Evolutionary conservation across 1,140 invertebrate species (phyloP), one percentile per base, ranked within the genome.

Genomic region (Mylabris phalerata): DNA sequence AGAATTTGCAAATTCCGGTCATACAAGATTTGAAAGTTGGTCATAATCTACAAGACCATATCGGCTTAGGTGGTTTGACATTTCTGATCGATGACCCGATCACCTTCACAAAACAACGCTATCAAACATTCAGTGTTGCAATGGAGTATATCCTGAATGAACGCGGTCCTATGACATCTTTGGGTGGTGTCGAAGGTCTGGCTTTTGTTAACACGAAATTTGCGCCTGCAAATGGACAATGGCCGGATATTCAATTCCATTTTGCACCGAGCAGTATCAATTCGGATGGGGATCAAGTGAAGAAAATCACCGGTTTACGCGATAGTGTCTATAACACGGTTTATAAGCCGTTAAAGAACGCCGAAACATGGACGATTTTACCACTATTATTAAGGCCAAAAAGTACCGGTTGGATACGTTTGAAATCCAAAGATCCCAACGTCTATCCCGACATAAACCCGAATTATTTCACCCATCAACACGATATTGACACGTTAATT

Each of bases 391-490:
- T 95, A 32, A 78, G 93, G 3, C 92, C 93, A 0, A 86, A 84
- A 67, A 94, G 92, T 69, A 82, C 81, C 0, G 93, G 93, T 0
- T 86, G 84, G 81, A 77, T 96, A 4, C 80, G 84, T n/a, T 68
- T 96, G 1, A 83, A 82, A 56, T 90, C 83, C 38, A 79, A 75
- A 26, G 87, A 98, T 75, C 94, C 94, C 0, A 80, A 84, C 7
- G 80, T 88, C 2, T 82, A 88, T 65, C 94, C 94, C 0, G 81
- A 88, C 3, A 89, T 98, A n/a, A 88, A 92, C 72, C 93, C 95
- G 0, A 94, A 94, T 67, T 95, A 95, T 67, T 90, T 95, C 67
- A 84, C 87, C 0, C 83, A 92, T 61, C 83, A 83, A 57, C 82
- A 89, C 64, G 91, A 93, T 61, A 79, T 93, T 9, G 75, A 84